Base-by-base conservation (phyloP, 1,140 invertebrate species). In the Homalodisca vitripennis region DNA sequence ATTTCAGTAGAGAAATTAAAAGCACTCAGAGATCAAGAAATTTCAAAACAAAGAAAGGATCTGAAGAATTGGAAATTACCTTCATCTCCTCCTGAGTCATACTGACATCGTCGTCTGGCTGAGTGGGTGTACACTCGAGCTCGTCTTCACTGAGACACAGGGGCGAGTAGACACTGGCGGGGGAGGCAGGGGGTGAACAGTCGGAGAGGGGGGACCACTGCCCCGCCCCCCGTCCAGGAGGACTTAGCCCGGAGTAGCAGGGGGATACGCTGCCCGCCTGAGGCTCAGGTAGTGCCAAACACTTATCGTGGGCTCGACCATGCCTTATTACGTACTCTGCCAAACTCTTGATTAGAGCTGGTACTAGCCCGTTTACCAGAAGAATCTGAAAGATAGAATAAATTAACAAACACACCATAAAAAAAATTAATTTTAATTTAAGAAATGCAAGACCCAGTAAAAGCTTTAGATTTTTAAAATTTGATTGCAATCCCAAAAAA, bases 321-420 rank as follows among this genome's bases (percentile, higher is more conserved):
- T 14, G 12, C 12, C 20, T 12, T 12, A 66, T 34, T 3, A 53
- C 48, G 20, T 12, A 53, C 12, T 53, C 48, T 22, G 48, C 48
- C 48, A 70, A 46, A 20, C 27, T 55, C n/a, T 70, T 66, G 20
- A 70, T 66, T 24, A 70, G 29, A 13, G 66, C 26, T 3, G 29
- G 20, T 51, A 70, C 55, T 41, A 70, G 53, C 26, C 68, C 68
- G 20, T 57, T 31, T 51, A 51, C 22, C n/a, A 57, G 62, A 46
- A 70, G 51, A 55, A 66, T 47, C 68, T 70, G 29, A n/a, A n/a
- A n/a, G n/a, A n/a, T n/a, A n/a, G n/a, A n/a, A n/a, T n/a, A n/a
- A n/a, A n/a, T n/a, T n/a, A n/a, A n/a, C n/a, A n/a, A n/a, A n/a
- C n/a, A n/a, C n/a, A n/a, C n/a, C n/a, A n/a, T n/a, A n/a, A n/a